These are phyloP conservation scores for Xanthia icteritia DNA, from an alignment of 2,888 invertebrate genomes.

Conservation along the genomic window DNA sequence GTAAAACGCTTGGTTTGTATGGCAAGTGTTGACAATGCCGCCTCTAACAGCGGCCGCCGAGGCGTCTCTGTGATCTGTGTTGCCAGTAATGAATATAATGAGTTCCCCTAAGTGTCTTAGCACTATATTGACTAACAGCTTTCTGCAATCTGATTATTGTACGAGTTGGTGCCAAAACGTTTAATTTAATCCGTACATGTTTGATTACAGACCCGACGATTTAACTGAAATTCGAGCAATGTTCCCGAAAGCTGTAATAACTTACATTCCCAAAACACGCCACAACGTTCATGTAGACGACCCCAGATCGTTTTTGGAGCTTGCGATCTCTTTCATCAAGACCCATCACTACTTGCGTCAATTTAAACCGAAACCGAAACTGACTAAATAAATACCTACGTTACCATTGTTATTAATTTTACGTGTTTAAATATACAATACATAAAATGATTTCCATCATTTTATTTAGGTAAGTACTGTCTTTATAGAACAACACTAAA, in stretches of 20 bases:
- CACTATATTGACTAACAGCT: not conserved
- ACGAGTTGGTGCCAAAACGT: not conserved
- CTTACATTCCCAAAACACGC: slow-evolving; percentile 77
- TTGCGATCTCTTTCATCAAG: slow-evolving; percentile 82
- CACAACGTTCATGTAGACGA: slow-evolving; percentile 81
- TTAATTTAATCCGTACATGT: slow-evolving; percentile 1
- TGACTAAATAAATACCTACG: not conserved
- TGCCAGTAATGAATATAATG: not conserved
- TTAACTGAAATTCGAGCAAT: slow-evolving; percentile 90
- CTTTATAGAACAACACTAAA: not conserved
- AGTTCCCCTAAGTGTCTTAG: not conserved
- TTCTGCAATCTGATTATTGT: not conserved
- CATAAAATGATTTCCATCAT: not conserved
- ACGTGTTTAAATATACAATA: slow-evolving; percentile 7
- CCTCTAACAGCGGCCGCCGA: not conserved
- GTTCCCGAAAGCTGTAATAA: slow-evolving; percentile 81
- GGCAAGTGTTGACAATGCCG: not conserved
- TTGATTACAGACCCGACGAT: slow-evolving; percentile 86
- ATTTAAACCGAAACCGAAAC: slow-evolving; percentile 10
- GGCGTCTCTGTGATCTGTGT: not conserved
- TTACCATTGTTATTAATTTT: not conserved
- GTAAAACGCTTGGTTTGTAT: not conserved
- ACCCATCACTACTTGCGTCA: slow-evolving; percentile 53
- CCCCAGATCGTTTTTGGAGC: slow-evolving; percentile 83
- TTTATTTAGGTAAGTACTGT: not conserved